Percentiles rank a stretch among this genome's conserved stretches.
phyloP scores from a whole-genome alignment of 2,113 vertebrate genomes.

The Pungitius pungitius region DNA sequence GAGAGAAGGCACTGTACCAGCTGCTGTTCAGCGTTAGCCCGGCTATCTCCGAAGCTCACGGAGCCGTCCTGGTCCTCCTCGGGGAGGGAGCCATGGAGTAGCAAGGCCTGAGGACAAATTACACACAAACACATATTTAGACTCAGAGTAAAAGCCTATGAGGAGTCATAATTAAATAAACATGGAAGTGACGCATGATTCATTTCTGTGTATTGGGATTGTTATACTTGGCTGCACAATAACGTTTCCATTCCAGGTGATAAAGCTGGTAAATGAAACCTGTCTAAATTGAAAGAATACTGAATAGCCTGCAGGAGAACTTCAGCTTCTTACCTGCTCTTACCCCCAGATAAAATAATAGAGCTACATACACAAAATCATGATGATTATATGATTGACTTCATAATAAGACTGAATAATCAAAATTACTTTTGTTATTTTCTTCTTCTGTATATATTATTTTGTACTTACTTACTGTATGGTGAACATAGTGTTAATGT shows the following conservation, averaged over 20 bases:
- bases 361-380: background rate
- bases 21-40: slow-evolving; percentile 89
- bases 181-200: background rate
- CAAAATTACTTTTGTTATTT: background rate
- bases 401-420: background rate
- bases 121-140: background rate
- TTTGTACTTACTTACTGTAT: background rate
- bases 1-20: slow-evolving; percentile 82
- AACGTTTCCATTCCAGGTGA: background rate
- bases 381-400: background rate
- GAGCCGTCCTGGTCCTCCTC: slow-evolving; percentile 92
- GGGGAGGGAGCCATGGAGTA: slow-evolving; percentile 92
- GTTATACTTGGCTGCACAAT: slow-evolving; percentile 9
- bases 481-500: background rate
- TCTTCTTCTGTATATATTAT: background rate
- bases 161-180: background rate
- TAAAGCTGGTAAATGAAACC: slow-evolving; percentile 4
- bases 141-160: background rate
- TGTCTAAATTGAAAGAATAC: slow-evolving; percentile 2
- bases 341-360: background rate
- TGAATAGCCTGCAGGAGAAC: slow-evolving; percentile 5
- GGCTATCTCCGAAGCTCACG: slow-evolving; percentile 84
- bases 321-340: background rate
- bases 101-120: slow-evolving; percentile 83
- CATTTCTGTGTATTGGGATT: slow-evolving; percentile 16